A percentile compares a stretch with the other conserved stretches of the same genome.
These are phyloP conservation scores for Halocynthia aurantium DNA, from an alignment of 23 tunicate genomes.

Conservation along the genomic window DNA sequence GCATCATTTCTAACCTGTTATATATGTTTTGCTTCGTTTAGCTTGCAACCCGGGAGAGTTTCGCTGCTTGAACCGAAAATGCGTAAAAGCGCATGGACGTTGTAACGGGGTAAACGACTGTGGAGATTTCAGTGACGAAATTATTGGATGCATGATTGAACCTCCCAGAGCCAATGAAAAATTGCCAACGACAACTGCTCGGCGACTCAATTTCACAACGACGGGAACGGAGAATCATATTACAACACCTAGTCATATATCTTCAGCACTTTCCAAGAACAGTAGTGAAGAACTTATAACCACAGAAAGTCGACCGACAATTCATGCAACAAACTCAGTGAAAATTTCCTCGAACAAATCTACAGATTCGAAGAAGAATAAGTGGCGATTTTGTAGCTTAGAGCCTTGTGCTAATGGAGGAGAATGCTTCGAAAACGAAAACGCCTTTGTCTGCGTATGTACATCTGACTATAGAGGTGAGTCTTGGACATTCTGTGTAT, in stretches of 20 bases:
- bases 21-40: background rate
- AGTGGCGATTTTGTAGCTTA: slow-evolving; percentile 5
- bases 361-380: background rate
- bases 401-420: slow-evolving; percentile 6
- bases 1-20: background rate
- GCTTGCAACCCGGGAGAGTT: slow-evolving; percentile 9
- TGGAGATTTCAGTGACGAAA: slow-evolving; percentile 61
- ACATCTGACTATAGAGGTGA: slow-evolving; percentile 1
- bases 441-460: slow-evolving; percentile 7
- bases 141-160: slow-evolving; percentile 24
- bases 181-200: background rate
- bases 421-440: background rate
- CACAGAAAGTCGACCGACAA: background rate
- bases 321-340: background rate
- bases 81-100: slow-evolving; percentile 44
- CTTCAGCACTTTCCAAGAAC: background rate
- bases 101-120: slow-evolving; percentile 73
- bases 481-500: too few relatives aligned
- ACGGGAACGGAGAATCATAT: background rate
- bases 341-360: background rate
- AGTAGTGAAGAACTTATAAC: slow-evolving; percentile 1
- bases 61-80: slow-evolving; percentile 42
- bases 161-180: slow-evolving; percentile 12
- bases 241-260: background rate
- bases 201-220: background rate